Conservation (phyloP, 2,888 invertebrate species). For the Phaedon cochleariae region DNA sequence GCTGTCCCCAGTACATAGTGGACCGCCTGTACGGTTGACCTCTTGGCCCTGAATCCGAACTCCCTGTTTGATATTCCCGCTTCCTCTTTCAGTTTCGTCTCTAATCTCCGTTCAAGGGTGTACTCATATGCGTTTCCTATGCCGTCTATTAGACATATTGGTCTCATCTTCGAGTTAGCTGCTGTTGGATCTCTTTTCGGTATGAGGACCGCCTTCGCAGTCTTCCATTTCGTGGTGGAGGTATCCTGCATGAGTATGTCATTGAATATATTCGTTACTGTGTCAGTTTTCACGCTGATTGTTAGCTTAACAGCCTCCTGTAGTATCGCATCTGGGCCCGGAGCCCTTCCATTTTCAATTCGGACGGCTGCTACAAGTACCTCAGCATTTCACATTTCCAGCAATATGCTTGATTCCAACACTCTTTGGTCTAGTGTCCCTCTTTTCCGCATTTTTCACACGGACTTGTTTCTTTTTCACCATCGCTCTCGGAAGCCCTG, state of each 20-base stretch:
- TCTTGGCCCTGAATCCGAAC: too few species aligned
- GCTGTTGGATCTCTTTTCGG: slow-evolving; percentile 3
- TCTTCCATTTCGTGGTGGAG: slow-evolving; percentile 26
- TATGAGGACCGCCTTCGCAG: slow-evolving; percentile 22
- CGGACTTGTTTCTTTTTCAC: not conserved
- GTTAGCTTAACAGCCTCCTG: slow-evolving; percentile 21
- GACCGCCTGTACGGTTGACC: too few species aligned
- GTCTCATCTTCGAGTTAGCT: slow-evolving; percentile 14
- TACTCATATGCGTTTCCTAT: slow-evolving; percentile 26
- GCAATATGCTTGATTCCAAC: not conserved
- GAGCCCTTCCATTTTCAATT: too few species aligned
- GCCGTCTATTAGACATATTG: slow-evolving; percentile 29
- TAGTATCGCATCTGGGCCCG: slow-evolving; percentile 22
- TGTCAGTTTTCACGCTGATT: not conserved
- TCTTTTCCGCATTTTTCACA: not conserved
- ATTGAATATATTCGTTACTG: not conserved
- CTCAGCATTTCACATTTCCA: too few species aligned
- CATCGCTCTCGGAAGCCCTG: not conserved
- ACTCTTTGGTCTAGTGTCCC: slow-evolving; percentile 1
- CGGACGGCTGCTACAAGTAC: too few species aligned
- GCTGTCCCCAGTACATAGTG: too few species aligned
- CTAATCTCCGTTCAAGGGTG: slow-evolving; percentile 16
- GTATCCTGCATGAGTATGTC: not conserved
- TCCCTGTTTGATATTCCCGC: not conserved
- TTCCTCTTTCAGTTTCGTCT: slow-evolving; percentile 12